Base-by-base conservation (phyloP, 2,888 invertebrate genomes). In the Andrena haemorrhoa region DNA sequence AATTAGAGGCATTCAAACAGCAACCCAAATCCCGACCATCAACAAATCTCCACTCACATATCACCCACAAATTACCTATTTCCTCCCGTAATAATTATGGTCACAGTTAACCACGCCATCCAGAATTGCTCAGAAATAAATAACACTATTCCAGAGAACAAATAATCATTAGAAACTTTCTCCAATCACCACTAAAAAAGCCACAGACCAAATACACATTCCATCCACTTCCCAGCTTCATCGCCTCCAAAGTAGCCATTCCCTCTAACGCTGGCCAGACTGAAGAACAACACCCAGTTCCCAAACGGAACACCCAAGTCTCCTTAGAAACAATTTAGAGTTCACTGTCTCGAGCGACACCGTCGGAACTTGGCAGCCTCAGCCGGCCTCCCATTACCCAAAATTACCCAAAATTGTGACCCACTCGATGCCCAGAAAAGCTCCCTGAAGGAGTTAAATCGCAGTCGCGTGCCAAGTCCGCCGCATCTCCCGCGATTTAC, bases 311-410 rank as follows among this genome's bases (percentile, higher is more conserved):
- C 51, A 51, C 7, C 51, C 51, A 53, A 20, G 41, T 35, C 16
- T 23, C 26, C 26, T 2, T 16, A 4, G 7, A 26, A 56, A 69
- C 56, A 23, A 56, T 33, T 56, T 53, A 23, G 35, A 56, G 56
- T 69, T 69, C 68, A n/a, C 16, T 69, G 56, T 69, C 56, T 56
- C 56, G 1, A 20, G 10, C 26, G 56, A 23, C 23, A 8, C 23
- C 20, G 23, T 26, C 56, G 56, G 16, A 56, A 56, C 53, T 69
- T 69, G 68, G 68, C 68, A 69, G 20, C 20, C 49, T 7, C 0
- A 1, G 8, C 66, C 49, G 8, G 12, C 51, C 31, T 12, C 12
- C 12, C 35, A 23, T 10, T 16, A 33, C 35, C 23, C 2, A 35
- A 56, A 69, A 41, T 26, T 29, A 2, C 8, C 56, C 2, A 35